phyloP scores from a whole-genome alignment of 2,113 vertebrate genomes.

The Eolophus roseicapilla region DNA sequence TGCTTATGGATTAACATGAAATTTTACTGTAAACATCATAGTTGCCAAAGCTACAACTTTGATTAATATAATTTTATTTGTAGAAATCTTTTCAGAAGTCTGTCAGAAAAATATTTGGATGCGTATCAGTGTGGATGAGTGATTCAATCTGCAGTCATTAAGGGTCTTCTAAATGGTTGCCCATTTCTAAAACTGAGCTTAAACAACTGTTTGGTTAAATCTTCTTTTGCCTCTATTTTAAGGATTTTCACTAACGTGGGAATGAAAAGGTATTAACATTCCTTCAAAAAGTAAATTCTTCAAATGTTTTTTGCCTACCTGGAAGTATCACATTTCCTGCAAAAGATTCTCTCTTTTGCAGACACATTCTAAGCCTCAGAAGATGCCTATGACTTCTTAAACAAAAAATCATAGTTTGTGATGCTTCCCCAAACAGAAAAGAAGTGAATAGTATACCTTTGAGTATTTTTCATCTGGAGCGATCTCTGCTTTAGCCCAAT shows the following conservation, averaged over 20 bases:
- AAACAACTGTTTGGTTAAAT: neutral
- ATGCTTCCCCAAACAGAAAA: neutral
- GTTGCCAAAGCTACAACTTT: neutral
- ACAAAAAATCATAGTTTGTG: accelerated
- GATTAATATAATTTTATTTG: neutral
- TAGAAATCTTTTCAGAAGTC: neutral
- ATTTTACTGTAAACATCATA: neutral
- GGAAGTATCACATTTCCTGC: neutral
- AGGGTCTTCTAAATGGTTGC: neutral
- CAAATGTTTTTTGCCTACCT: neutral
- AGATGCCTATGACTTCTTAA: neutral
- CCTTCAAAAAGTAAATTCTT: neutral
- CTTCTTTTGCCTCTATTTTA: neutral
- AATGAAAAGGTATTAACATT: neutral
- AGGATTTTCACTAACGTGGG: neutral
- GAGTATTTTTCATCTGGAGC: neutral
- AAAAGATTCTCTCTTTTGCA: neutral
- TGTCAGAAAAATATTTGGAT: neutral
- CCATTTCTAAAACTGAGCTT: neutral
- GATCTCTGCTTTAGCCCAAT: neutral
- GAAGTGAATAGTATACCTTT: neutral
- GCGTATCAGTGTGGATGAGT: neutral
- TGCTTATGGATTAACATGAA: neutral
- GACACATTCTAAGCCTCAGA: neutral
- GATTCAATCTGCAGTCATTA: neutral